Conservation (phyloP, 2,888 invertebrate genomes). For the Caenorhabditis zanzibari region DNA sequence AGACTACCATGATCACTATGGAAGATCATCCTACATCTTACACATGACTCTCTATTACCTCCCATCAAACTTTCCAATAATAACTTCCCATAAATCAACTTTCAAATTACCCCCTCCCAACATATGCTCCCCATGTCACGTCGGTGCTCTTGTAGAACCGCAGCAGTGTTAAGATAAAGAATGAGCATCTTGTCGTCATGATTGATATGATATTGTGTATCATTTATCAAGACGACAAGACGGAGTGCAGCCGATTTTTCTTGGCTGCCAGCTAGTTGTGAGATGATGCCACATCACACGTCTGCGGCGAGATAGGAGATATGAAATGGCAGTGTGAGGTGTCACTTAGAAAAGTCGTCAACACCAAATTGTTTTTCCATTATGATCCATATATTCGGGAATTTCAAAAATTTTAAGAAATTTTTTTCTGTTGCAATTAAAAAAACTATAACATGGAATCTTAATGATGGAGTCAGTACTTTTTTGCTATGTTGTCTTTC, state of each 20-base stretch:
- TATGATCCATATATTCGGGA: background rate
- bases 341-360: constrained; percentile 49
- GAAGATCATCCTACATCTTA: background rate
- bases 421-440: too few species aligned
- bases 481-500: background rate
- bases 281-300: constrained; percentile 26
- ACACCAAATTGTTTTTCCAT: constrained; percentile 28
- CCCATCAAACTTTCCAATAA: constrained; percentile 3
- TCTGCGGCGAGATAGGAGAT: constrained; percentile 22
- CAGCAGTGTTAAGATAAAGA: constrained; percentile 11
- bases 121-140: constrained; percentile 25
- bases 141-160: constrained; percentile 15
- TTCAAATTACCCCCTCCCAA: constrained; percentile 30
- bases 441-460: too few species aligned
- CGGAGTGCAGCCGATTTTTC: constrained; percentile 51
- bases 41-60: background rate
- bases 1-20: too few species aligned
- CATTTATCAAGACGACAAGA: constrained; percentile 58
- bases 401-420: background rate
- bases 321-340: constrained; percentile 48
- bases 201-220: constrained; percentile 67
- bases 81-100: constrained; percentile 44
- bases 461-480: background rate
- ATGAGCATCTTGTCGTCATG: constrained; percentile 50
- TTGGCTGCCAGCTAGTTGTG: constrained; percentile 26